Evolutionary conservation across 2,113 vertebrate genomes (phyloP).

Genomic region (Brienomyrus brachyistius): DNA sequence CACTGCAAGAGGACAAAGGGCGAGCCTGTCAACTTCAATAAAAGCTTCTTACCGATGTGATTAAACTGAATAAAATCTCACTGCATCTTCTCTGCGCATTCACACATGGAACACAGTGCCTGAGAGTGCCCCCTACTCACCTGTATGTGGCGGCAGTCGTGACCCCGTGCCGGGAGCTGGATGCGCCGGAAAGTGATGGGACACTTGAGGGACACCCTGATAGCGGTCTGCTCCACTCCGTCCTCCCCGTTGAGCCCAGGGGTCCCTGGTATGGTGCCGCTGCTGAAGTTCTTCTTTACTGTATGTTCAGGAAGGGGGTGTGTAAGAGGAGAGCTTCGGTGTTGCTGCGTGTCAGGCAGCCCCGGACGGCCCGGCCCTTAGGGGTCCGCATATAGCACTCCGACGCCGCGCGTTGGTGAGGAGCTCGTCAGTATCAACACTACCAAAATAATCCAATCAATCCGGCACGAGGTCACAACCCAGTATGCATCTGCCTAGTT

Average conservation of each 20-base stretch:
- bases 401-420: background rate
- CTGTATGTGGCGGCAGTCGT: constrained; percentile 81
- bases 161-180: constrained; percentile 84
- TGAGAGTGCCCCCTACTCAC: constrained; percentile 35
- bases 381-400: background rate
- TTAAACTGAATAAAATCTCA: background rate
- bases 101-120: background rate
- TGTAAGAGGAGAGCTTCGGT: background rate
- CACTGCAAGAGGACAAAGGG: constrained; percentile 51
- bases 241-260: constrained; percentile 84
- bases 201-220: constrained; percentile 87
- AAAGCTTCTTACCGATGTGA: background rate
- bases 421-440: background rate
- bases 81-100: background rate
- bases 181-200: constrained; percentile 92
- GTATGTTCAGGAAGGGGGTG: background rate
- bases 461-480: background rate
- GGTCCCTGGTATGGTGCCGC: constrained; percentile 77
- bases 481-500: background rate
- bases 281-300: constrained; percentile 92
- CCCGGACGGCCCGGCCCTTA: no score
- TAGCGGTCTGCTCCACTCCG: constrained; percentile 86
- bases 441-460: background rate
- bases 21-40: background rate
- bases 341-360: no score